Evolutionary conservation across 2,888 invertebrate species (phyloP).

Genomic region (Sinopyrophorus schimmeli): DNA sequence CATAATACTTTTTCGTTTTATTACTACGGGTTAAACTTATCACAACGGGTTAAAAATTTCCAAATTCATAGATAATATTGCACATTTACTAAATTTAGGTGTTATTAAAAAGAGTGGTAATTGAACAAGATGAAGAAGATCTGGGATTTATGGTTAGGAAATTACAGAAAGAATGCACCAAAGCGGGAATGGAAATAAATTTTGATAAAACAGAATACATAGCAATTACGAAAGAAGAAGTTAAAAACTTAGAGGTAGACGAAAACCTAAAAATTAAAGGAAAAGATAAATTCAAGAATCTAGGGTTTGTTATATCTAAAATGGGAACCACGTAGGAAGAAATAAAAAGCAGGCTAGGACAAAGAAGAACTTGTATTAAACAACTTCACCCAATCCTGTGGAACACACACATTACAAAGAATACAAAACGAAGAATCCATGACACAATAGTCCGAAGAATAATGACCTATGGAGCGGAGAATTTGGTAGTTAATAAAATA

Average conservation of each 20-base stretch:
- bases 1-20: too few species aligned
- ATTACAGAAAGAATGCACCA: too few species aligned
- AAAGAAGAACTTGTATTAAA: not conserved
- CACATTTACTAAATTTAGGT: too few species aligned
- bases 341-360: not conserved
- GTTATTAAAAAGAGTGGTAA: too few species aligned
- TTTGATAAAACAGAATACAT: constrained; percentile 1
- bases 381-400: not conserved
- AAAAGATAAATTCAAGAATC: not conserved
- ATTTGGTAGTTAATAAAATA: not conserved
- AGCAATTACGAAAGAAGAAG: not conserved
- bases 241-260: not conserved
- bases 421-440: not conserved
- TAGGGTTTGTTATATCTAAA: not conserved
- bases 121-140: too few species aligned
- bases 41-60: too few species aligned
- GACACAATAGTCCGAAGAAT: not conserved
- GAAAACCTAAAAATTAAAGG: constrained; percentile 1
- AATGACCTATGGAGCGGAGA: constrained; percentile 3
- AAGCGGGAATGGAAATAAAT: too few species aligned
- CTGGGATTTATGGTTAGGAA: too few species aligned
- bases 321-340: not conserved
- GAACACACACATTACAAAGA: not conserved
- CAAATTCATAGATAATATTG: too few species aligned
- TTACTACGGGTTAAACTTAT: too few species aligned